Evolutionary conservation across 2,113 vertebrate genomes (phyloP).

Genomic region (Cisticola juncidis): DNA sequence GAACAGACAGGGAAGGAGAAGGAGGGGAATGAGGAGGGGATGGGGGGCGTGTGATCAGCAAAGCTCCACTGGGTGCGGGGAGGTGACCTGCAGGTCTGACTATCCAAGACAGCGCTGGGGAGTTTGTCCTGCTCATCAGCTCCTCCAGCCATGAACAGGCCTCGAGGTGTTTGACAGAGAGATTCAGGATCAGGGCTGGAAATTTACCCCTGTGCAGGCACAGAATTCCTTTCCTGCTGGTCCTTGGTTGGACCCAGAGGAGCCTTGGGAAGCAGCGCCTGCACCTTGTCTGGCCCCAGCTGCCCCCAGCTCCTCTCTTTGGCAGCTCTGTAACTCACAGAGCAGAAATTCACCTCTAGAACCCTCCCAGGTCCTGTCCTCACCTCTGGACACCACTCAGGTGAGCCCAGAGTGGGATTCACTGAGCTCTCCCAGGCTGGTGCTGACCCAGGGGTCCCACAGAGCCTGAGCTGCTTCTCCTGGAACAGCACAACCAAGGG

Average conservation of each 20-base stretch:
- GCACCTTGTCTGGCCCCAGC: not conserved
- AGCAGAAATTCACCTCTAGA: not conserved
- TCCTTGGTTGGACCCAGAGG: not conserved
- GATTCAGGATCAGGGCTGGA: not conserved
- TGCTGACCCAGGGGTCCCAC: not conserved
- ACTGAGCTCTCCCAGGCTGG: not conserved
- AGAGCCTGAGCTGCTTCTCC: not conserved
- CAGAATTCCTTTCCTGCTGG: not conserved
- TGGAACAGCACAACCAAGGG: not conserved
- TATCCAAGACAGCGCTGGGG: not conserved
- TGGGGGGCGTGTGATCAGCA: not conserved
- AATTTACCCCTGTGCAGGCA: not conserved
- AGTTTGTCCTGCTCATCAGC: not conserved
- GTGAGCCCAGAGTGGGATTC: not conserved
- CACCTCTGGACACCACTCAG: fast-evolving
- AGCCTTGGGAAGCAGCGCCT: not conserved
- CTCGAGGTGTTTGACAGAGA: not conserved
- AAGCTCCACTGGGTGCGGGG: not conserved
- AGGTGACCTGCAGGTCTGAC: not conserved
- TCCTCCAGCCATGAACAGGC: not conserved
- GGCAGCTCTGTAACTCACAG: not conserved
- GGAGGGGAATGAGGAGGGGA: not conserved
- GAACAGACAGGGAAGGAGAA: not conserved
- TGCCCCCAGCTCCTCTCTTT: not conserved
- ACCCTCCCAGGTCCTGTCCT: not conserved